phyloP scores from a whole-genome alignment of 2,113 vertebrate genomes.

The Hucho hucho region DNA sequence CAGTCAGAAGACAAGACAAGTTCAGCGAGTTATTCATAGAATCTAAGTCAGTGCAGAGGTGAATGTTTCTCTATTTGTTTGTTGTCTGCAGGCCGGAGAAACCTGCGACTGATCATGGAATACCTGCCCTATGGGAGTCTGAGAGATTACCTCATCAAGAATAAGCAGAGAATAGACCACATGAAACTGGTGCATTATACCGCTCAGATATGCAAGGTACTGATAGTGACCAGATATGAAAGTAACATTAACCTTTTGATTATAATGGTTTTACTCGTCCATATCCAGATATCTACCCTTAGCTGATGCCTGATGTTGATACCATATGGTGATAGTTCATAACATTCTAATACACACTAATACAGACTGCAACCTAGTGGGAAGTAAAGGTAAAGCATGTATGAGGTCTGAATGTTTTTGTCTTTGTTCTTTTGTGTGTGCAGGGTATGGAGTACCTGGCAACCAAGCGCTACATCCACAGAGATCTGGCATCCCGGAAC shows the following conservation, averaged over 20 bases:
- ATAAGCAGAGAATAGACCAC: conserved; percentile 90
- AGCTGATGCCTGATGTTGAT: too few relatives aligned
- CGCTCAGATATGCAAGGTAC: conserved; percentile 96
- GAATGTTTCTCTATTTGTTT: background rate
- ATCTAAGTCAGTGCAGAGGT: too few relatives aligned
- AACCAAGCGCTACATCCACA: conserved; percentile 92
- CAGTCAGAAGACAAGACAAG: too few relatives aligned
- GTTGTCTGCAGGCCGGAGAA: conserved; percentile 79
- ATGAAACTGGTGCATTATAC: conserved; percentile 91
- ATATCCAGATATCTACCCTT: too few relatives aligned
- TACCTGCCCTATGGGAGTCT: conserved; percentile 95
- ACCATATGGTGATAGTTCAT: too few relatives aligned
- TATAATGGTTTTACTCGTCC: too few relatives aligned
- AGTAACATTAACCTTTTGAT: background rate
- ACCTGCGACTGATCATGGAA: conserved; percentile 95
- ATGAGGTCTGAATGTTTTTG: background rate
- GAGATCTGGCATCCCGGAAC: conserved; percentile 95
- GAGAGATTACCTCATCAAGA: conserved; percentile 94
- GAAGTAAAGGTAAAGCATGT: background rate
- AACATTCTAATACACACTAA: too few relatives aligned
- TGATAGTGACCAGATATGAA: background rate
- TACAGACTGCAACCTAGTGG: background rate
- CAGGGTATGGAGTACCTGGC: conserved; percentile 98
- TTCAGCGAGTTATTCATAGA: too few relatives aligned
- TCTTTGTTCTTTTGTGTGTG: background rate